Evolutionary conservation across 2,888 invertebrate species (phyloP).

Genomic region (Tetropium fuscum): DNA sequence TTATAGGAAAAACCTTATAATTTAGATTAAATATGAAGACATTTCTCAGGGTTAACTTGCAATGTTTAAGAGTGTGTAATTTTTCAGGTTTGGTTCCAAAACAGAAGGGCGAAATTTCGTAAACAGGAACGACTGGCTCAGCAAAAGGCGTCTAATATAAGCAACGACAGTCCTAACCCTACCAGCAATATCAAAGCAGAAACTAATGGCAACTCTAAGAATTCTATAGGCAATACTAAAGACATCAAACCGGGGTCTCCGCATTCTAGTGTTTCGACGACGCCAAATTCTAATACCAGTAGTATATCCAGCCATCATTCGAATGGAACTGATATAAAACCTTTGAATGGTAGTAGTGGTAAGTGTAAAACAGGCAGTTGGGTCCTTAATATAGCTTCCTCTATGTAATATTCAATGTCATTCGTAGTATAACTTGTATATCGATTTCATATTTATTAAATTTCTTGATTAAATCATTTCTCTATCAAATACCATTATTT

Average conservation of each 20-base stretch:
- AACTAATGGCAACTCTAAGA: conserved; percentile 60
- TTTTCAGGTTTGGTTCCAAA: conserved; percentile 90
- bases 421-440: too few relatives aligned
- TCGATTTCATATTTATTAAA: too few relatives aligned
- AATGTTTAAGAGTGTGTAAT: too few relatives aligned
- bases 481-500: too few relatives aligned
- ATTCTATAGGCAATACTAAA: conserved; percentile 55
- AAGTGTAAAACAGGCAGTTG: conserved; percentile 47
- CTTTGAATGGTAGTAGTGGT: conserved; percentile 75
- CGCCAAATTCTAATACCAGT: conserved; percentile 71
- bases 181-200: conserved; percentile 66
- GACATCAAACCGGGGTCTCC: conserved; percentile 67
- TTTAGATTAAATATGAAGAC: too few relatives aligned
- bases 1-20: too few relatives aligned
- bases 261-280: conserved; percentile 65
- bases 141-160: conserved; percentile 75
- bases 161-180: conserved; percentile 64
- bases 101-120: conserved; percentile 85
- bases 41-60: too few relatives aligned
- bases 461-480: too few relatives aligned
- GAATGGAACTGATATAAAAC: conserved; percentile 71
- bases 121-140: conserved; percentile 87
- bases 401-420: too few relatives aligned
- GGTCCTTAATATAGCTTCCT: too few relatives aligned
- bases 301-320: conserved; percentile 72